Conservation (phyloP, 2,113 vertebrate genomes). For the Hippocampus mohnikei region DNA sequence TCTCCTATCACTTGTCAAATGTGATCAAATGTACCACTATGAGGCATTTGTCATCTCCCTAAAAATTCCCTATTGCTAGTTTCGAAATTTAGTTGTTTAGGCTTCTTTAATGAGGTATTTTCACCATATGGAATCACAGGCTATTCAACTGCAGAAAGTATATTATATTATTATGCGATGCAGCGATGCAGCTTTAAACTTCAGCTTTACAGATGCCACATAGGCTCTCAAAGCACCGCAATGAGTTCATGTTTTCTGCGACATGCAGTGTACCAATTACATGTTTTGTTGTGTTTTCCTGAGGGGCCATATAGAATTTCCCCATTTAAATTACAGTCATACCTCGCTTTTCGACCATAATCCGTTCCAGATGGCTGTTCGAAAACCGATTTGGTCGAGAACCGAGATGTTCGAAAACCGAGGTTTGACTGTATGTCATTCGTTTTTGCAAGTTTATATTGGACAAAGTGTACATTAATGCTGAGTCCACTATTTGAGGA, state of each 20-base stretch:
- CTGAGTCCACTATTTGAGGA: background rate
- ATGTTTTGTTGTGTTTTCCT: background rate
- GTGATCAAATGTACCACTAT: constrained; percentile 16
- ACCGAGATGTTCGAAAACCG: too few species aligned
- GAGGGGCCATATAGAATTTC: background rate
- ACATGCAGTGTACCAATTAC: background rate
- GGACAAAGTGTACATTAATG: background rate
- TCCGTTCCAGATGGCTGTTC: too few species aligned
- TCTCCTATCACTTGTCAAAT: constrained; percentile 25
- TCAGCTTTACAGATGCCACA: too few species aligned
- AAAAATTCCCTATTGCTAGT: constrained; percentile 13
- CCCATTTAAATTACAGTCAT: too few species aligned
- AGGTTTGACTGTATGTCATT: background rate
- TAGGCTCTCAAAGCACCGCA: too few species aligned
- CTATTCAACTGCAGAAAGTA: too few species aligned
- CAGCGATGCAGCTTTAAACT: background rate
- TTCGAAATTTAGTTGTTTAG: background rate
- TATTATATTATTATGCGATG: background rate
- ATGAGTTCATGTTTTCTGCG: too few species aligned
- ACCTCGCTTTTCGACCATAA: too few species aligned
- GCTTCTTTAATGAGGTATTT: background rate
- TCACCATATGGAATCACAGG: too few species aligned
- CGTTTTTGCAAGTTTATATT: background rate
- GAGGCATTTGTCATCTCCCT: constrained; percentile 8
- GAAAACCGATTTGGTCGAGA: too few species aligned